Conservation (phyloP, 1,140 invertebrate species). For the Dendrolimus punctatus region DNA sequence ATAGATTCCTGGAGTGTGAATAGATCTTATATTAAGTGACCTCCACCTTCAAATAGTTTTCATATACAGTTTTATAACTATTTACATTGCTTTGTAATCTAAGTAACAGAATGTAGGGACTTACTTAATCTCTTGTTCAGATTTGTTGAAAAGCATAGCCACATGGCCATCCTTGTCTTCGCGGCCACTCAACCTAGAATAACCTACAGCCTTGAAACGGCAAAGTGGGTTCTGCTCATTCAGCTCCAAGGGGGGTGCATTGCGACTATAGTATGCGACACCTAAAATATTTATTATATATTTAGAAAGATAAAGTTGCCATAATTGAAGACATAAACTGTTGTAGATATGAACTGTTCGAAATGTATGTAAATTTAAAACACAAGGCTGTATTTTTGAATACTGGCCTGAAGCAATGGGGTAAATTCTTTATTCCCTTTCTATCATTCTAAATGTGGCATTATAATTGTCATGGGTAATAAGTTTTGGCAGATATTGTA, state of each 20-base stretch:
- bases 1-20: too few relatives aligned
- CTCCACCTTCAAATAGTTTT: background rate
- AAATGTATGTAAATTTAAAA: too few relatives aligned
- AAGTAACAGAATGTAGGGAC: constrained; percentile 8
- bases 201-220: constrained; percentile 93
- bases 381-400: too few relatives aligned
- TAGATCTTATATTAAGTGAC: too few relatives aligned
- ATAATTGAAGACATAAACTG: too few relatives aligned
- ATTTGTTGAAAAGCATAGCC: constrained; percentile 85
- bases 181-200: constrained; percentile 85
- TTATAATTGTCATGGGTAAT: too few relatives aligned
- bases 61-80: background rate
- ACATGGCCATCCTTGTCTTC: constrained; percentile 92
- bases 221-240: constrained; percentile 93
- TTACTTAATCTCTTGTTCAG: constrained; percentile 80
- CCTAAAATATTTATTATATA: constrained; percentile 45
- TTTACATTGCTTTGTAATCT: background rate
- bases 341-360: too few relatives aligned
- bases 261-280: constrained; percentile 84
- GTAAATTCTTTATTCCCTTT: too few relatives aligned
- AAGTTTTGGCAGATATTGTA: too few relatives aligned
- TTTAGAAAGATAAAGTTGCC: too few relatives aligned
- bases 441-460: too few relatives aligned
- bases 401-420: too few relatives aligned
- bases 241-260: constrained; percentile 83